Percentiles rank a stretch among this genome's conserved stretches.
Conservation (phyloP, 2,888 invertebrate species). For the Troides oblongomaculatus region DNA sequence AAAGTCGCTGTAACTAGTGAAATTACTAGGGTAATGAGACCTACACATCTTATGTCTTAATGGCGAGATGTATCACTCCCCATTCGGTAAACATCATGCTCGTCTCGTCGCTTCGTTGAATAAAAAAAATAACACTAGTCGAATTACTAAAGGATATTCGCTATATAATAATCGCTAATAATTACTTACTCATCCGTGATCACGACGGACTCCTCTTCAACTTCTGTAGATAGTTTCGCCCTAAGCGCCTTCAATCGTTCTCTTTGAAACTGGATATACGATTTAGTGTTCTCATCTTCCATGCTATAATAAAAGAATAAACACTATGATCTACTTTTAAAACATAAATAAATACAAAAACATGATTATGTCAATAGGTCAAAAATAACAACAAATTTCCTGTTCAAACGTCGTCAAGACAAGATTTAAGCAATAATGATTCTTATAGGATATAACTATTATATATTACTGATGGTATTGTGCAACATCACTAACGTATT, state of each 20-base stretch:
- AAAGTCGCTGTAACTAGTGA: too few relatives aligned
- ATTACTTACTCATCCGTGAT: conserved; percentile 62
- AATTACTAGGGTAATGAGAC: too few relatives aligned
- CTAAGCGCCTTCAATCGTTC: conserved; percentile 64
- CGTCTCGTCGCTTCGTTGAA: too few relatives aligned
- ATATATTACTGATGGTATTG: not conserved
- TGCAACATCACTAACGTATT: too few relatives aligned
- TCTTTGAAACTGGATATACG: conserved; percentile 64
- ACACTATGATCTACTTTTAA: not conserved
- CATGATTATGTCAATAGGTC: not conserved
- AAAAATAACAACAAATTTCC: not conserved
- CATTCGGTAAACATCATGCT: too few relatives aligned
- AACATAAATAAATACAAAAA: not conserved
- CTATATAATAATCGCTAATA: not conserved
- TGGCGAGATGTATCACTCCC: too few relatives aligned
- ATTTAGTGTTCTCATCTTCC: conserved; percentile 62
- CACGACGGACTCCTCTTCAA: conserved; percentile 56
- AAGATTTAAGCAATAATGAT: not conserved
- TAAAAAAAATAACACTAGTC: not conserved
- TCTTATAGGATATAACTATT: not conserved
- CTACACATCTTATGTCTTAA: too few relatives aligned
- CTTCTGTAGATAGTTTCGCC: conserved; percentile 60
- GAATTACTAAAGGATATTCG: not conserved
- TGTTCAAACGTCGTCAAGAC: too few relatives aligned
- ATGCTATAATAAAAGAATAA: conserved; percentile 46